Percentiles rank a stretch among this genome's conserved stretches.
Evolutionary conservation across 92 coral and sea anemone genomes (phyloP).

Genomic region (Bergia sp.): DNA sequence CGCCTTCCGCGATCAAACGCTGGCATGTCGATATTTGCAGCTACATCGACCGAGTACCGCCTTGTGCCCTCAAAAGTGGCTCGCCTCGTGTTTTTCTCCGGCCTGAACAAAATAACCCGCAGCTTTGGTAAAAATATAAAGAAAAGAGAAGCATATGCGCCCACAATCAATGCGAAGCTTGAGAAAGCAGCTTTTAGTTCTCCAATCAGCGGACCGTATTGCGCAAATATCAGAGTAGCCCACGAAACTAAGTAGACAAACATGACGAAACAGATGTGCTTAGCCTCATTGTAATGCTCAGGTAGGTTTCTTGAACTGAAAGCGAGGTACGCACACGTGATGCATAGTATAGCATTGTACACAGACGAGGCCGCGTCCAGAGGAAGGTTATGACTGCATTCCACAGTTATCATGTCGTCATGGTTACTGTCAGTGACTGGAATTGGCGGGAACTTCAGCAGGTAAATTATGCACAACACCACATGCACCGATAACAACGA

Average conservation of each 20-base stretch:
- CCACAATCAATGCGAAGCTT: conserved; percentile 64
- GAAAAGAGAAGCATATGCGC: conserved; percentile 79
- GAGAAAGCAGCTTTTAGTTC: conserved; percentile 59
- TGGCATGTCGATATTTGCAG: conserved; percentile 61
- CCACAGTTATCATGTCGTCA: conserved; percentile 48
- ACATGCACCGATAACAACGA: conserved; percentile 74
- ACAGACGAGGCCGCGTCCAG: conserved; percentile 74
- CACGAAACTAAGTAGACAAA: conserved; percentile 74
- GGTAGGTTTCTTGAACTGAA: conserved; percentile 87
- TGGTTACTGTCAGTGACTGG: conserved; percentile 38
- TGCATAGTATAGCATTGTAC: conserved; percentile 76
- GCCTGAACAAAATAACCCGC: conserved; percentile 84
- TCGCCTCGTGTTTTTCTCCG: conserved; percentile 85
- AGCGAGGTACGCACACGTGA: conserved; percentile 76
- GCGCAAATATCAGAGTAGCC: conserved; percentile 66
- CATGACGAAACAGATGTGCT: conserved; percentile 83
- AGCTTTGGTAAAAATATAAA: conserved; percentile 88
- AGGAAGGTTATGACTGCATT: conserved; percentile 67
- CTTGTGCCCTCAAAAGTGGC: conserved; percentile 85
- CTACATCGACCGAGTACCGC: conserved; percentile 84
- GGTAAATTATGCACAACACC: conserved; percentile 56
- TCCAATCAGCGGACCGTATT: conserved; percentile 54
- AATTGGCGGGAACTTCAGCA: conserved; percentile 70
- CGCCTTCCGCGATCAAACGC: conserved; percentile 42
- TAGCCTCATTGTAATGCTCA: conserved; percentile 85